phyloP scores from a whole-genome alignment of 2,113 vertebrate species.

The Gnathonemus longibarbis region DNA sequence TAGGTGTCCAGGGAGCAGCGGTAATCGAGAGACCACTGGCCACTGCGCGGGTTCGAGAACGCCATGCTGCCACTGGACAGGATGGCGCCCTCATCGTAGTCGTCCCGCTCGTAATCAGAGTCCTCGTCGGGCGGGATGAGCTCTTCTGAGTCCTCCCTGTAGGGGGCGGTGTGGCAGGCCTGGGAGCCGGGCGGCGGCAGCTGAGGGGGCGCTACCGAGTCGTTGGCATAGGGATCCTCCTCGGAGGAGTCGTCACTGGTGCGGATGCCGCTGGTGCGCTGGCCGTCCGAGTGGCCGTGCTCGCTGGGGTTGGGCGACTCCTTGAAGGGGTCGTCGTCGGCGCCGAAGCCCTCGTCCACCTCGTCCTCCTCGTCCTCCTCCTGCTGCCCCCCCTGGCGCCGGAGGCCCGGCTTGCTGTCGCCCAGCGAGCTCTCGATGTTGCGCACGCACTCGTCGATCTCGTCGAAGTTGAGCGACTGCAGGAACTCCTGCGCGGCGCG shows the following conservation, averaged over 20 bases:
- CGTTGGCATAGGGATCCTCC: conserved; percentile 93
- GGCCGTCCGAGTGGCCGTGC: conserved; percentile 82
- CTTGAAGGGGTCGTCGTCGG: conserved; percentile 88
- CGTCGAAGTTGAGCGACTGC: conserved; percentile 88
- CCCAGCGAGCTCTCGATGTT: conserved; percentile 82
- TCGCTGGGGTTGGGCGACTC: conserved; percentile 95
- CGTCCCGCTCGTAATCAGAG: conserved; percentile 81
- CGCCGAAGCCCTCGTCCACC: conserved; percentile 91
- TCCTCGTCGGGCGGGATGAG: conserved; percentile 79
- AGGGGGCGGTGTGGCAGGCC: conserved; percentile 62
- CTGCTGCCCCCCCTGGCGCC: conserved; percentile 54
- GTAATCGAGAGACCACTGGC: conserved; percentile 86
- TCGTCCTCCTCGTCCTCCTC: conserved; percentile 69
- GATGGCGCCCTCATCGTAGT: conserved; percentile 80
- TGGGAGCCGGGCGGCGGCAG: conserved; percentile 44
- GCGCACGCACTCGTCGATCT: conserved; percentile 92
- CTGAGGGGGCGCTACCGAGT: conserved; percentile 61
- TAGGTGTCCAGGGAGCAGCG: conserved; percentile 83
- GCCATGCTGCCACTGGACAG: conserved; percentile 80
- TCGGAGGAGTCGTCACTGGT: conserved; percentile 95
- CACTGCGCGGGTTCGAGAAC: conserved; percentile 74
- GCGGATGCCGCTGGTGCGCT: conserved; percentile 90
- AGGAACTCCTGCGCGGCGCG: conserved; percentile 91
- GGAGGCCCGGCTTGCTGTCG: conserved; percentile 44
- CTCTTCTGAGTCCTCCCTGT: conserved; percentile 62